Percentiles rank a stretch among this genome's conserved stretches.
Conservation (phyloP, 2,797 vertebrate species). For the Amblyraja radiata region DNA sequence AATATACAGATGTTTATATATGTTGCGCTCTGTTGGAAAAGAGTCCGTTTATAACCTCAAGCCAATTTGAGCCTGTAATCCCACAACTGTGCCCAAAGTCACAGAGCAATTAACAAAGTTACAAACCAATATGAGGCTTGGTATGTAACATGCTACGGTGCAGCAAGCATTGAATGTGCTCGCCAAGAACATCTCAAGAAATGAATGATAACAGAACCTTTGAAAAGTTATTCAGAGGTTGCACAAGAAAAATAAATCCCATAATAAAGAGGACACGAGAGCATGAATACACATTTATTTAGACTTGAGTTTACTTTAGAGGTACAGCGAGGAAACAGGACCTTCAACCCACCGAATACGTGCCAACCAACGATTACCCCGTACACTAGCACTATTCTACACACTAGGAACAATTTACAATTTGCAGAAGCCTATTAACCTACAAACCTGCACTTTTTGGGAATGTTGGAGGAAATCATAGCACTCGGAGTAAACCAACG, state of each 20-base stretch:
- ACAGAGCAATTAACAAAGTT: not conserved
- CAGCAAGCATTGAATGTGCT: not conserved
- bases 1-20: not conserved
- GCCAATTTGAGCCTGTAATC: not conserved
- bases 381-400: too few species aligned
- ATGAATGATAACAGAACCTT: not conserved
- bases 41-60: not conserved
- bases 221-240: not conserved
- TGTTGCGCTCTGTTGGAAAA: not conserved
- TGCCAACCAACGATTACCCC: too few species aligned
- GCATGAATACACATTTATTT: not conserved
- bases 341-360: too few species aligned
- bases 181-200: not conserved
- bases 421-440: too few species aligned
- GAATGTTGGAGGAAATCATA: too few species aligned
- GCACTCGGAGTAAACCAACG: too few species aligned
- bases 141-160: not conserved
- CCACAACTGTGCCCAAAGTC: not conserved
- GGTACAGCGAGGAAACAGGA: too few species aligned
- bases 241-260: not conserved
- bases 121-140: not conserved
- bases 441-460: too few species aligned
- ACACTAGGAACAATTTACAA: too few species aligned
- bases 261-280: not conserved
- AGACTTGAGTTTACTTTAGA: too few species aligned